Conservation (phyloP, 2,797 vertebrate genomes). For the Pitangus sulphuratus region DNA sequence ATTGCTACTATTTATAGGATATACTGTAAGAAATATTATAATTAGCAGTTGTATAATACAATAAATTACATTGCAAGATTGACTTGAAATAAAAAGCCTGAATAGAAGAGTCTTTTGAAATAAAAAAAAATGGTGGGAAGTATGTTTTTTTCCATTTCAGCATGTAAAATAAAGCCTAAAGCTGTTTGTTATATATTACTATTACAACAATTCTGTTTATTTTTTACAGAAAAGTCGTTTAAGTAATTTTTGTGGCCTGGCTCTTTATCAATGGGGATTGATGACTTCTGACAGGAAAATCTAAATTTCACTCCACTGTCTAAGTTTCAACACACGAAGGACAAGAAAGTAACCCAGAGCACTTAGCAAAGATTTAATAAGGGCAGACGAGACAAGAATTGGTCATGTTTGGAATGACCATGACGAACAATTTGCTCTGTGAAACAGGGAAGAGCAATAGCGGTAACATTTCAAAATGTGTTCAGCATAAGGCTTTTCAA, state of each 20-base stretch:
- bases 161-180: background rate
- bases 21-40: background rate
- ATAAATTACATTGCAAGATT: background rate
- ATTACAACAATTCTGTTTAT: background rate
- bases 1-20: background rate
- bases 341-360: background rate
- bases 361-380: background rate
- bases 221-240: background rate
- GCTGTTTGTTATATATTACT: background rate
- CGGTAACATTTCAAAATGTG: background rate
- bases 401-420: background rate
- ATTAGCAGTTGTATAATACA: background rate
- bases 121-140: background rate
- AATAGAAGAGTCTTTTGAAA: background rate
- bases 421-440: fast-evolving
- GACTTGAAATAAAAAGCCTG: background rate
- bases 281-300: background rate
- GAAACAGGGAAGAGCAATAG: background rate
- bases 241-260: background rate
- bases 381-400: background rate
- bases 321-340: background rate
- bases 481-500: background rate
- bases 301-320: background rate
- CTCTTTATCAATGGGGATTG: background rate
- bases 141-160: background rate